Percentiles rank a stretch among this genome's conserved stretches.
These are phyloP conservation scores for Lagopus muta DNA, from an alignment of 2,113 vertebrate species.

Conservation along the genomic window DNA sequence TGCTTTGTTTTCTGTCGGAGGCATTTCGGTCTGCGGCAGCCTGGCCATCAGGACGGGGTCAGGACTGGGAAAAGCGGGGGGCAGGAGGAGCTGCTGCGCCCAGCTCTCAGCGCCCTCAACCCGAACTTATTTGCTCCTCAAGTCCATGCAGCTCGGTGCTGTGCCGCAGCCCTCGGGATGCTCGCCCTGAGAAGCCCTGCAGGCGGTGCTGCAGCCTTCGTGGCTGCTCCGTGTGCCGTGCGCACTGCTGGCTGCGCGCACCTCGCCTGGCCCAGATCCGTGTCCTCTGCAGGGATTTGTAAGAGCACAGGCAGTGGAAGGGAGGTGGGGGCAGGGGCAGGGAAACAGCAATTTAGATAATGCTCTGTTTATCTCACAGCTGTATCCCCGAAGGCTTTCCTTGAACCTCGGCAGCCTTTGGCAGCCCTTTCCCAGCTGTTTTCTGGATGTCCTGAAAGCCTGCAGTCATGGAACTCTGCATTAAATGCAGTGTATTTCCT, in stretches of 20 bases:
- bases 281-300: not conserved
- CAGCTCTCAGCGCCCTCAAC: not conserved
- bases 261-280: accelerated
- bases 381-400: not conserved
- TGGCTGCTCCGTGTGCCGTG: not conserved
- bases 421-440: not conserved
- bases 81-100: not conserved
- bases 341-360: accelerated
- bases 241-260: not conserved
- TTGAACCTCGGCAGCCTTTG: not conserved
- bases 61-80: not conserved
- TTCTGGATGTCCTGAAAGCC: not conserved
- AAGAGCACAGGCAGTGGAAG: accelerated
- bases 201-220: not conserved
- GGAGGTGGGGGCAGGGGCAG: not conserved
- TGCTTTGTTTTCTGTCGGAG: not conserved
- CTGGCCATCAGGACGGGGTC: accelerated
- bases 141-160: accelerated
- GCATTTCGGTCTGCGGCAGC: not conserved
- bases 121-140: accelerated
- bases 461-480: not conserved
- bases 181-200: not conserved
- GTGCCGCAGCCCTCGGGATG: not conserved
- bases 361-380: accelerated
- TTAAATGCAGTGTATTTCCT: not conserved